Evolutionary conservation across 2,888 invertebrate genomes (phyloP).

Genomic region (Taphrorychus bicolor): DNA sequence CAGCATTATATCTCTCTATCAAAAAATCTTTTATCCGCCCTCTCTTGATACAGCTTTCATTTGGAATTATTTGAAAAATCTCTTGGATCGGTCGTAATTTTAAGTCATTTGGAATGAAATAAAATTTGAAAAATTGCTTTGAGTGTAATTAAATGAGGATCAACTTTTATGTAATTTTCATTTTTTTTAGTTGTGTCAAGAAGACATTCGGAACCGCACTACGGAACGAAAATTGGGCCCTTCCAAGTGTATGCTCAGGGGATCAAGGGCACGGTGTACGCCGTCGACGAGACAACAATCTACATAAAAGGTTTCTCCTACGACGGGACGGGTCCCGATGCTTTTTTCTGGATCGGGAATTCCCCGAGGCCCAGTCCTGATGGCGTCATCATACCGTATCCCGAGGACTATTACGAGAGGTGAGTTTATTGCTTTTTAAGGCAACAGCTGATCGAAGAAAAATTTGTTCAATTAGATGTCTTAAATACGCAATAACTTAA

Average conservation of each 20-base stretch:
- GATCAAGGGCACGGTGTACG: conserved; percentile 83
- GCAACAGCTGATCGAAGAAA: too few relatives aligned
- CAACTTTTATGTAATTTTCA: too few relatives aligned
- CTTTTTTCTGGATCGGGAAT: conserved; percentile 91
- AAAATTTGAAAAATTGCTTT: too few relatives aligned
- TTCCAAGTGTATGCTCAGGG: conserved; percentile 79
- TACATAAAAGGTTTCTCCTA: conserved; percentile 88
- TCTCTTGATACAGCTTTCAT: too few relatives aligned
- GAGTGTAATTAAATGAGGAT: too few relatives aligned
- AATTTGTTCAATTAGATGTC: too few relatives aligned
- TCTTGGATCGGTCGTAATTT: too few relatives aligned
- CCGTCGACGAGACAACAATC: conserved; percentile 87
- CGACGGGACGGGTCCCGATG: conserved; percentile 87
- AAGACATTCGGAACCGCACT: conserved; percentile 70
- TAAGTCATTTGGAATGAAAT: too few relatives aligned
- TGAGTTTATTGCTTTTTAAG: conserved; percentile 62
- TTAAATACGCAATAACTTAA: too few relatives aligned
- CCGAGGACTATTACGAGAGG: conserved; percentile 83
- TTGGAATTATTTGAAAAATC: too few relatives aligned
- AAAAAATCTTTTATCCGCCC: background rate
- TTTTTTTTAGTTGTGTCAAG: conserved; percentile 32
- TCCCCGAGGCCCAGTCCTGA: conserved; percentile 80
- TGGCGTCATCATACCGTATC: conserved; percentile 85
- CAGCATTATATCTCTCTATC: background rate
- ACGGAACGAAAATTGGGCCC: conserved; percentile 77